Evolutionary conservation across 2,113 vertebrate species (phyloP).

Genomic region (Crypturellus undulatus): DNA sequence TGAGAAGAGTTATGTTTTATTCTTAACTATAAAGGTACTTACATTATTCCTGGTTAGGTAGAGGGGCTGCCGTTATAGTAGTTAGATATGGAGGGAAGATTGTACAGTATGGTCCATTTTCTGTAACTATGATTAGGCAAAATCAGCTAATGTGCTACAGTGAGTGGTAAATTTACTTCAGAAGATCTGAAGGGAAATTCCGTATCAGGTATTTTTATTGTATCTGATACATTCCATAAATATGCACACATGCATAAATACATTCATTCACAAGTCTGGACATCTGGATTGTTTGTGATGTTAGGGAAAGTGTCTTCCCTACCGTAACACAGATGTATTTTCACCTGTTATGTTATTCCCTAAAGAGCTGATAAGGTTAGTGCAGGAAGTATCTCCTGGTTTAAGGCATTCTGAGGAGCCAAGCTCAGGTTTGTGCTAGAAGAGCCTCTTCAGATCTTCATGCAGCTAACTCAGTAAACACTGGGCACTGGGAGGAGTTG

Average conservation of each 20-base stretch:
- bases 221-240: neutral
- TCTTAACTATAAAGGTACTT: neutral
- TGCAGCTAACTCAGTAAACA: neutral
- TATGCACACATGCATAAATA: neutral
- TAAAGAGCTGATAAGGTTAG: neutral
- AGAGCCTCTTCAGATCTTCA: neutral
- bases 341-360: neutral
- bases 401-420: neutral
- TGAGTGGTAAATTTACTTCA: neutral
- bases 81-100: neutral
- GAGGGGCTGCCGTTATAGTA: neutral
- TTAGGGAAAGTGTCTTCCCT: neutral
- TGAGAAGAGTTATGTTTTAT: neutral
- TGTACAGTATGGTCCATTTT: neutral
- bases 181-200: neutral
- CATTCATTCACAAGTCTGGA: accelerated
- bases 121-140: neutral
- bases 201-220: neutral
- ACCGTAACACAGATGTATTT: neutral
- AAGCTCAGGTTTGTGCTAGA: neutral
- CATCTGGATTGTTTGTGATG: neutral
- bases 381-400: neutral
- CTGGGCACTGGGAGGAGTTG: neutral
- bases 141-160: neutral
- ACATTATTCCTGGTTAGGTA: neutral